These are phyloP conservation scores for Martes martes DNA, from an alignment of 2,113 vertebrate species.

Conservation along the genomic window DNA sequence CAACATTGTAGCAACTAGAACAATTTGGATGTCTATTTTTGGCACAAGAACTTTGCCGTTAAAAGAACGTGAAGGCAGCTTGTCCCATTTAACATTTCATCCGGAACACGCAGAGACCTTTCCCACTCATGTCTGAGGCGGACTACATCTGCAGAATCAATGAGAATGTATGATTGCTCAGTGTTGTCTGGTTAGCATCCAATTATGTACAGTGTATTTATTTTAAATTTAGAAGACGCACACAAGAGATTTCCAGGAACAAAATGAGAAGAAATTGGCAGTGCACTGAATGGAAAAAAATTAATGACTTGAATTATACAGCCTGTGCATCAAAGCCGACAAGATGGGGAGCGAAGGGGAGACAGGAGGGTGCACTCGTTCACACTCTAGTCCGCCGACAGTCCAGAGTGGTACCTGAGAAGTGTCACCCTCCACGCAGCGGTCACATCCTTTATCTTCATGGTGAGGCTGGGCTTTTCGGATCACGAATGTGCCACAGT, in stretches of 20 bases:
- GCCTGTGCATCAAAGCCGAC: slow-evolving; percentile 48
- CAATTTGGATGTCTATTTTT: slow-evolving; percentile 39
- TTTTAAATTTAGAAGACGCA: slow-evolving; percentile 74
- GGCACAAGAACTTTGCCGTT: slow-evolving; percentile 8
- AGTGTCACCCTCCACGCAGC: background rate
- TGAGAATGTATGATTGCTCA: slow-evolving; percentile 67
- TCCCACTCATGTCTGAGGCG: slow-evolving; percentile 33
- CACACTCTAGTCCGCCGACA: background rate
- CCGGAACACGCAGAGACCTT: slow-evolving; percentile 54
- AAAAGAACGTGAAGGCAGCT: slow-evolving; percentile 47
- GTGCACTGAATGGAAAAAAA: slow-evolving; percentile 76
- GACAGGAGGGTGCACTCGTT: background rate
- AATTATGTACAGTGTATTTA: slow-evolving; percentile 75
- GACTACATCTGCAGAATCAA: slow-evolving; percentile 62
- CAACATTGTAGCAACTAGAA: background rate
- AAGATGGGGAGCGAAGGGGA: background rate
- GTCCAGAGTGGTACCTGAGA: background rate
- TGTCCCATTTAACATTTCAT: slow-evolving; percentile 62
- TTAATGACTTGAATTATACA: slow-evolving; percentile 74
- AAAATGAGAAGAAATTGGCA: slow-evolving; percentile 73
- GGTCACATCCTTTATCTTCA: background rate
- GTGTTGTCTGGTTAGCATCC: slow-evolving; percentile 73
- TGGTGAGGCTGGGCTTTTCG: background rate
- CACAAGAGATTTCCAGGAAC: slow-evolving; percentile 71
- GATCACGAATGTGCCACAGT: background rate